Evolutionary conservation across 2,888 invertebrate species (phyloP), one percentile per base, ranked within the genome.

Genomic region (Phengaris alcon): DNA sequence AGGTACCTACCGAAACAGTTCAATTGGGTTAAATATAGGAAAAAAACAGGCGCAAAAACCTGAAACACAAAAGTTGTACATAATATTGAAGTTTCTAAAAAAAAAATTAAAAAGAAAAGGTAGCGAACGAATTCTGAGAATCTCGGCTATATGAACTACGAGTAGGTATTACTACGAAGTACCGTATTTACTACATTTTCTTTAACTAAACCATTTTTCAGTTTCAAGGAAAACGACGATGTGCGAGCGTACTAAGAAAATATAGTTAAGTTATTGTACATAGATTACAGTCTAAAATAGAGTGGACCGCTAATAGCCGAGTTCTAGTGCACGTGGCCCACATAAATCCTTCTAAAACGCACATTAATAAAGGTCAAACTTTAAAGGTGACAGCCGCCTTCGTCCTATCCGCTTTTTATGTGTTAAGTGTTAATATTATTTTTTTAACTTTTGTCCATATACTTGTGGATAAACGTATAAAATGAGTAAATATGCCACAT

Each of bases 321-420:
- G 77, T 77, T 74, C 55, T 35, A 54, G 54, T 72, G 78, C 87
- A 86, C 83, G 88, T 85, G 90, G 88, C 84, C 82, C 80, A 86
- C 87, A 90, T 90, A 90, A 90, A 90, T 90, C 89, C 85, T 86
- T 88, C 86, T 84, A 88, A 90, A 89, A 88, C 85, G 81, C 80
- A 83, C 90, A 89, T 90, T 87, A 87, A 88, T 90, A 88, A 86
- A 82, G 78, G 76, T 77, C 78, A 83, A 85, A 87, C 85, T 85
- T 85, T 86, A 86, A 86, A 87, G 83, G 82, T 82, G 80, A 82
- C 79, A 80, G 77, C 77, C 80, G 78, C 83, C 84, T 80, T 84
- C 75, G 73, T 76, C 72, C 73, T 76, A 74, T 76, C 54, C 59
- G 59, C 70, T 70, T 74, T 52, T 74, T 64, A 70, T 76, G 68